Evolutionary conservation across 1,140 invertebrate genomes (phyloP), one percentile per base, ranked within the genome.

Genomic region (Pristionchus pacificus): DNA sequence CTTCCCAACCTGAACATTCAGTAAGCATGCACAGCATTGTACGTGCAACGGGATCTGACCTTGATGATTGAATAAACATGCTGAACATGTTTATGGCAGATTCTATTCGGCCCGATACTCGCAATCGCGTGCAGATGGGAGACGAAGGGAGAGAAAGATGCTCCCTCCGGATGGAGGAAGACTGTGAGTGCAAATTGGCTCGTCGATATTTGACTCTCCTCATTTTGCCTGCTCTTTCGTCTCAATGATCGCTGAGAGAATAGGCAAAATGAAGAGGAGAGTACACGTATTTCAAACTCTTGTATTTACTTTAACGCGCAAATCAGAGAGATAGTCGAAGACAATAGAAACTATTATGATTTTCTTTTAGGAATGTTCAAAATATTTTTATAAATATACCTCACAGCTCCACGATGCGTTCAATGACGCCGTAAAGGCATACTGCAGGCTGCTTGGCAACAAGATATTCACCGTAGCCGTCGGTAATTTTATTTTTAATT

Each of bases 91-190:
- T n/a, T n/a, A n/a, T n/a, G n/a, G n/a, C n/a, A n/a, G n/a, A n/a
- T n/a, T 25, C 61, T 78, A n/a, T 78, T 78, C 64, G 77, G 77
- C 57, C 75, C 77, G 6, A 68, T 75, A 27, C 58, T 78, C 29
- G 75, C 71, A 6, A 25, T 77, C 1, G 75, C 75, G 14, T 65
- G 72, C n/a, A 61, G 60, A 58, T 75, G 60, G 38, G 75, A 77
- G 49, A 74, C 72, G 30, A 32, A 33, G 38, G 60, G 66, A 64
- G 57, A 31, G 19, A 38, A 25, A 0, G 62, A 33, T 28, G 25
- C 32, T 60, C 57, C 33, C 58, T 49, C 58, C n/a, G 60, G 65
- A 30, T 62, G 29, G 29, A 38, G 65, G 57, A 69, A 61, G 63
- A 49, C 62, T 30, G 63, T 60, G 59, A 28, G 14, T 6, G 27